phyloP scores from a whole-genome alignment of 2,888 invertebrate genomes.

The Sminthurinus aureus region DNA sequence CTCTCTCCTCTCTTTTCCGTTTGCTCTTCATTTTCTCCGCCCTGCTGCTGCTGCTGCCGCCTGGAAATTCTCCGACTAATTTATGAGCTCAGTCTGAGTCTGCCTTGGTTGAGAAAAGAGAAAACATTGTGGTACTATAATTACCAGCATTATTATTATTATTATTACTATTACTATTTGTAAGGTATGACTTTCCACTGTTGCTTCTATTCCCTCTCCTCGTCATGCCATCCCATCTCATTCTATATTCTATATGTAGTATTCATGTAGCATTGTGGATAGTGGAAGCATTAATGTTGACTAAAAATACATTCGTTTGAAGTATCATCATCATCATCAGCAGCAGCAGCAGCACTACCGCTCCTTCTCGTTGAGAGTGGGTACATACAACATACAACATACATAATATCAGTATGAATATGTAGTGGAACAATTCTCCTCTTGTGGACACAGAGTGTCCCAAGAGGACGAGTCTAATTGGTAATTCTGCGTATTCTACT shows the following conservation, averaged over 20 bases:
- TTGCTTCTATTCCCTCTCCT: background rate
- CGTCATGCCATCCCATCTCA: background rate
- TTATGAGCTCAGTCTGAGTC: background rate
- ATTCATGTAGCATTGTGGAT: background rate
- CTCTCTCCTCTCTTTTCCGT: no score
- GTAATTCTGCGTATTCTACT: slow-evolving; percentile 1
- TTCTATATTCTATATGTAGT: background rate
- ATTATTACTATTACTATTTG: background rate
- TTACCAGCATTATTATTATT: background rate
- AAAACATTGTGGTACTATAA: background rate
- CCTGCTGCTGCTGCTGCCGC: no score
- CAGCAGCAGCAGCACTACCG: no score
- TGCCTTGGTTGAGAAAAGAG: background rate
- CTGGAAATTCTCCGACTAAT: background rate
- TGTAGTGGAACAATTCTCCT: background rate
- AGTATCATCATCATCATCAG: no score
- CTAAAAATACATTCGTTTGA: no score
- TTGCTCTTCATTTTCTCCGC: background rate
- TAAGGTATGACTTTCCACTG: background rate
- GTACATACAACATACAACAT: background rate
- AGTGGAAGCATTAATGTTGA: background rate
- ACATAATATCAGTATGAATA: background rate
- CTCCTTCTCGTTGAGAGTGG: no score
- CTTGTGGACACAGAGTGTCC: slow-evolving; percentile 3
- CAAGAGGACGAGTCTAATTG: background rate